A percentile compares a stretch with the other conserved stretches of the same genome.
These are phyloP conservation scores for Triplophysa siluroides DNA, from an alignment of 2,113 vertebrate genomes.

Conservation along the genomic window DNA sequence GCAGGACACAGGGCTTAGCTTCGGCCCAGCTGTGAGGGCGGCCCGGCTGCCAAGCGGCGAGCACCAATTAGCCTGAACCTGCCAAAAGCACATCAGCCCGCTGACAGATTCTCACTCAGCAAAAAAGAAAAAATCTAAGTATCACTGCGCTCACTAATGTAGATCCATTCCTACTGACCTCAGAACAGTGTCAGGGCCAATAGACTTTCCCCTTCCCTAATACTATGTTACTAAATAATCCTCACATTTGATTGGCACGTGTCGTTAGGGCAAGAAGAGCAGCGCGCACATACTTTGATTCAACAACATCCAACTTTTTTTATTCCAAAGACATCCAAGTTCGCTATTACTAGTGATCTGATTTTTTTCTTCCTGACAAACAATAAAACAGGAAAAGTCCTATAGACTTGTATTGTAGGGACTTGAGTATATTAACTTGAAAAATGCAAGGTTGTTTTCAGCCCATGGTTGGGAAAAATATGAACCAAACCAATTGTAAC, in stretches of 20 bases:
- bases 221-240: neutral
- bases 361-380: too few relatives aligned
- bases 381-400: too few relatives aligned
- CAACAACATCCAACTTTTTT: too few relatives aligned
- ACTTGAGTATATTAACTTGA: too few relatives aligned
- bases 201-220: neutral
- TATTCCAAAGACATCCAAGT: too few relatives aligned
- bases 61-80: constrained; percentile 62
- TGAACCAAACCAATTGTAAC: too few relatives aligned
- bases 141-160: constrained; percentile 11
- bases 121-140: constrained; percentile 43
- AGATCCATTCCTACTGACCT: constrained; percentile 32
- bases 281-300: neutral
- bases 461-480: too few relatives aligned
- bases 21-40: constrained; percentile 61
- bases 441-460: too few relatives aligned
- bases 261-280: neutral
- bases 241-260: neutral
- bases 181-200: constrained; percentile 5
- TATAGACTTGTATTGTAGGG: too few relatives aligned
- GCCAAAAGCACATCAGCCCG: constrained; percentile 68
- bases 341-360: too few relatives aligned
- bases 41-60: constrained; percentile 63
- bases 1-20: constrained; percentile 64
- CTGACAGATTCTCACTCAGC: constrained; percentile 66